Base-by-base conservation (phyloP, 1,140 invertebrate species). In the Euura lappo region DNA sequence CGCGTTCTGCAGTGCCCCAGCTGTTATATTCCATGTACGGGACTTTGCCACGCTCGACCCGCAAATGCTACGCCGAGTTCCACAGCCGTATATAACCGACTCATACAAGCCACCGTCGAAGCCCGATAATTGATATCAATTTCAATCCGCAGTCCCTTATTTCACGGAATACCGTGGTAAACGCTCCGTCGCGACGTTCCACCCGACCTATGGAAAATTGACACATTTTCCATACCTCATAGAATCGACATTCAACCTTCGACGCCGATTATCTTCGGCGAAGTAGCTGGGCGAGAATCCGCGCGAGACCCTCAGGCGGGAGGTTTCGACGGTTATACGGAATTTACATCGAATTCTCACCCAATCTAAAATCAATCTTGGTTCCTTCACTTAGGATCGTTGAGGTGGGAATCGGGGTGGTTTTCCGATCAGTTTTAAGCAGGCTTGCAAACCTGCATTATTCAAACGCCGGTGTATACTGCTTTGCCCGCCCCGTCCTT, bases 331-430 rank as follows among this genome's bases (percentile, higher is more conserved):
- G 51, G 51, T 60, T 60, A 28, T 28, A 60, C 51, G 10, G 51
- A 60, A 60, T 60, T 11, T 60, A 60, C 51, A 60, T 83, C 81
- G 82, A 84, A 86, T 86, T 86, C 83, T 80, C 81, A 81, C 75
- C 78, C 83, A 85, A 86, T 87, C 83, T 86, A 85, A 85, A 87
- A 87, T 86, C 84, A 86, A 87, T 87, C 84, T 86, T 86, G 83
- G 83, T 84, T 85, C 82, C 79, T 83, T 80, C 81, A 60, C 74
- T 73, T 75, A 44, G 70, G 51, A 60, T 60, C 51, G 3, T 8
- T 6, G 6, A 77, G 79, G 76, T 74, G 74, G 45, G 74, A 76
- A 72, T 66, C 77, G 46, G 71, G 77, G 75, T 76, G 73, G 73
- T 77, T 71, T 76, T 75, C 79, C 83, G 84, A 87, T 87, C 81